Base-by-base conservation (phyloP, 2,888 invertebrate species). In the Aquatica leii region DNA sequence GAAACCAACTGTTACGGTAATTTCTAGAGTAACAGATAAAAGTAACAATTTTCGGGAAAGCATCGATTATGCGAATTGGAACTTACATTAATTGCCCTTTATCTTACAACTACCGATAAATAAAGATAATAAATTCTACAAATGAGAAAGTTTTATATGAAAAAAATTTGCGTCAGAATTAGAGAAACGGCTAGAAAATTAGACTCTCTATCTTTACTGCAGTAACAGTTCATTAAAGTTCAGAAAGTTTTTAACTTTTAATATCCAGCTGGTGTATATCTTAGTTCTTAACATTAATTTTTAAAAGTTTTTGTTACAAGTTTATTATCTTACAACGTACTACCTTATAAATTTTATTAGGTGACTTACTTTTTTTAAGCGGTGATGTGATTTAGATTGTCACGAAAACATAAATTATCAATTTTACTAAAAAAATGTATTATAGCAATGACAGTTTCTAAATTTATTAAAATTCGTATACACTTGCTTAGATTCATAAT, bases 191-290 rank as follows among this genome's bases (percentile, higher is more conserved):
- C 18, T 46, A 46, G 20, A 20, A 46, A 46, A 46, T 20, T 46
- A 46, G 5, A 46, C 8, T 3, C 46, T 20, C 46, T 46, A 46
- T 46, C 18, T 46, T 46, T 46, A 17, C 18, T 46, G 46, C 46
- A 46, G 46, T 46, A 46, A 46, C 46, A 46, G 21, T 57, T 57
- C 46, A 55, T 55, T 55, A 55, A 46, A 31, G 55, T 43, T 20
- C 48, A 35, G 35, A 46, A 46, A 46, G 18, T 46, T 46, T 46
- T 46, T n/a, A 46, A 46, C 46, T 46, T 46, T 46, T 46, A 46
- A 46, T 46, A 46, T 46, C 46, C 46, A 46, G 46, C 46, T 46
- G 46, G 46, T 46, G 46, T 46, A 46, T 46, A 46, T 18, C 46
- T 20, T 18, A 18, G 46, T 20, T 18, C 21, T 20, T 46, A 46